Evolutionary conservation across 1,140 invertebrate species (phyloP), one percentile per base, ranked within the genome.

Genomic region (Polypedilum vanderplanki): DNA sequence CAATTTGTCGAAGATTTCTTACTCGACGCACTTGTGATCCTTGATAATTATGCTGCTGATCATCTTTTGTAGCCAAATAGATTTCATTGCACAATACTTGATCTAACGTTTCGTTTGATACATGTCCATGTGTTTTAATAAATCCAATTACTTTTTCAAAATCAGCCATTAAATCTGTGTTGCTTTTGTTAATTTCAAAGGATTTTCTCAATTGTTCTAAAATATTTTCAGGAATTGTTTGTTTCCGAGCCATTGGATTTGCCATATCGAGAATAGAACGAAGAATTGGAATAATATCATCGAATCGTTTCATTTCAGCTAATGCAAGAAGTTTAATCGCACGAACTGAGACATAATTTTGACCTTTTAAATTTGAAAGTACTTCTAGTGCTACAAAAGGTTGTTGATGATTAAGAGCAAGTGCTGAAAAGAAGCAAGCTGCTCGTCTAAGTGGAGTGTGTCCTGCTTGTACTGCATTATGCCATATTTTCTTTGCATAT

Each of bases 301-400:
- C 86, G 1, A 88, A 79, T 77, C 89, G 82, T 2, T 87, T 86
- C 74, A 93, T 76, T 40, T 88, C 80, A 24, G 86, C 80, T 46
- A 90, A 85, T 1, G 88, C 87, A 64, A 82, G 77, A 5, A 85
- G 84, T 83, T 89, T 91, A 12, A 93, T 80, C 85, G 89, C 90
- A 77, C 89, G 86, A 1, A 90, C 79, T 15, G 88, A 88, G 0
- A 91, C 87, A 78, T 90, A 92, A 76, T 87, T 85, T 74, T 84
- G 83, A 64, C 85, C 82, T 77, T 79, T 85, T 10, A 85, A 77
- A 24, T 78, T 76, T 1, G 85, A 79, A 20, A 91, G 75, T 33
- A 92, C 84, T 84, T 94, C 91, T 12, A 92, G 77, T 3, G 90
- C 88, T 41, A 89, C 78, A 22, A 90, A 85, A 57, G 91, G 87